A percentile compares a stretch with the other conserved stretches of the same genome.
These are phyloP conservation scores for Eospalax fontanierii DNA, from an alignment of 2,797 vertebrate species.

Conservation along the genomic window DNA sequence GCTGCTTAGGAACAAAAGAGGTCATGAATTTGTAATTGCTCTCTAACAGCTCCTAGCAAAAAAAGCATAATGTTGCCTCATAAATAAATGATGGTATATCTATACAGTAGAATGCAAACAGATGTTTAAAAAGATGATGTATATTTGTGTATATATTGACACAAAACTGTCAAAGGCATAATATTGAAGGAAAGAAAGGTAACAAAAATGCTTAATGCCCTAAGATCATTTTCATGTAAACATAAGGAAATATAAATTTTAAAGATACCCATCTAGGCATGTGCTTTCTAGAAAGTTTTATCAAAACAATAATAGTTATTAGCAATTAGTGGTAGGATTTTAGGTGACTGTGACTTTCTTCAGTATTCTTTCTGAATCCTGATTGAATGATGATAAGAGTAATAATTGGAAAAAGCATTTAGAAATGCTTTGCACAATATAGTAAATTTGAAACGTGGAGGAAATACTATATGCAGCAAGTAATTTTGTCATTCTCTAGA, in stretches of 20 bases:
- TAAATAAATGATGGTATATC: slow-evolving; percentile 63
- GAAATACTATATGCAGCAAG: background rate
- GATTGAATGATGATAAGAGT: slow-evolving; percentile 26
- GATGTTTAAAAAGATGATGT: background rate
- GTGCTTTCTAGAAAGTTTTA: slow-evolving; percentile 7
- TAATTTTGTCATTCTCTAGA: background rate
- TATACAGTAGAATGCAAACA: background rate
- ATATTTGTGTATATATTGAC: background rate
- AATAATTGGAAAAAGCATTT: slow-evolving; percentile 36
- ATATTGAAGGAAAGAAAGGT: slow-evolving; percentile 29
- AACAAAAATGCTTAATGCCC: background rate
- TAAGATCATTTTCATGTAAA: slow-evolving; percentile 47
- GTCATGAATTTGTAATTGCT: slow-evolving; percentile 46
- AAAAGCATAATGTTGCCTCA: slow-evolving; percentile 1
- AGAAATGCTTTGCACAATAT: background rate
- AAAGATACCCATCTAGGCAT: background rate
- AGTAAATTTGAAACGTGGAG: slow-evolving; percentile 31
- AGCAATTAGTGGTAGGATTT: background rate
- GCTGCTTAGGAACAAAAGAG: slow-evolving; percentile 30
- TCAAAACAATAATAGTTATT: slow-evolving; percentile 45
- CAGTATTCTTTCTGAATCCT: slow-evolving; percentile 19
- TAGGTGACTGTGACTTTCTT: slow-evolving; percentile 44
- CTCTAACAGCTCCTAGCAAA: slow-evolving; percentile 18
- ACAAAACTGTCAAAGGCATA: background rate
- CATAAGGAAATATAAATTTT: slow-evolving; percentile 28